Evolutionary conservation across 2,888 invertebrate species (phyloP).

Genomic region (Campoplex capitator): DNA sequence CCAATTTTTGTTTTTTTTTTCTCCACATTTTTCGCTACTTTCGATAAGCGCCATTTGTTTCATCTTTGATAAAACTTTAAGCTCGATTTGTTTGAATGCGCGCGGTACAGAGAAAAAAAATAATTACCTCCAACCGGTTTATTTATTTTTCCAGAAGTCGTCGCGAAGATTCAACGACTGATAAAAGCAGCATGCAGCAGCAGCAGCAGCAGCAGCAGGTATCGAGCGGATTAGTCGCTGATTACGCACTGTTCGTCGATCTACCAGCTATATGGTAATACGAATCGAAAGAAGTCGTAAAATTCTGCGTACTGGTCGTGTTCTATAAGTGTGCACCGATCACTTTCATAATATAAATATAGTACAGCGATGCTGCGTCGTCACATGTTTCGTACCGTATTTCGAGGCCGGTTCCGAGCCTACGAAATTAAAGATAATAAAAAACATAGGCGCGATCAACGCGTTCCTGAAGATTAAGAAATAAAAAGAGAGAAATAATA

Average conservation of each 20-base stretch:
- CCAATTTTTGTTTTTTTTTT: background rate
- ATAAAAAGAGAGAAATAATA: background rate
- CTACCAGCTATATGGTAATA: background rate
- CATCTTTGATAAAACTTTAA: background rate
- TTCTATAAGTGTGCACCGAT: background rate
- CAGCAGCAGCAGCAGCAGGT: background rate
- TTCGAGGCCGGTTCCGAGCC: background rate
- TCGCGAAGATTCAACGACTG: background rate
- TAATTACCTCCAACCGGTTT: background rate
- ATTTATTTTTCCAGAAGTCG: background rate
- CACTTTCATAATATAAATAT: background rate
- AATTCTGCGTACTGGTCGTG: background rate
- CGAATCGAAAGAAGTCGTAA: background rate
- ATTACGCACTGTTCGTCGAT: background rate
- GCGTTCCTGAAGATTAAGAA: background rate
- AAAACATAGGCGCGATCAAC: background rate
- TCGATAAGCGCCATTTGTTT: background rate
- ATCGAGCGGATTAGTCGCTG: background rate
- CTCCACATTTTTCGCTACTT: background rate
- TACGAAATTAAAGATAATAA: background rate
- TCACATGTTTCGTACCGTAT: background rate
- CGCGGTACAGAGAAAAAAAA: background rate
- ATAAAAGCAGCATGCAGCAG: background rate
- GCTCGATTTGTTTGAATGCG: background rate
- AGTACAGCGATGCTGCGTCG: background rate